Base-by-base conservation (phyloP, 2,797 vertebrate species). In the Kryptopterus vitreolus region DNA sequence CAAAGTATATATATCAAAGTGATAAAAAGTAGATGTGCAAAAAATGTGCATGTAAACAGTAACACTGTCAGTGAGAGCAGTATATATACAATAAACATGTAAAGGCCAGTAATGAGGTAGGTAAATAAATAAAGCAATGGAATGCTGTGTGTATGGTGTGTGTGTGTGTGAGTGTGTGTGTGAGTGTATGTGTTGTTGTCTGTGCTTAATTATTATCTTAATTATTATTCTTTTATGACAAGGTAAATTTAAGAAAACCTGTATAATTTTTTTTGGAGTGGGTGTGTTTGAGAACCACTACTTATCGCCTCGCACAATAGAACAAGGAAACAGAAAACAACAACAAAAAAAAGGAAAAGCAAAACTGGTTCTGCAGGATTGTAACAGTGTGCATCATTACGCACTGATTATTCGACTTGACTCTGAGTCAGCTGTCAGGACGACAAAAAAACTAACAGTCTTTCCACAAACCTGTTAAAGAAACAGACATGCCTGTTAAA, bases 391-490 rank as follows among this genome's bases (percentile, higher is more conserved):
- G 22, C 7, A 72, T 57, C 22, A 50, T 69, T 59, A 20, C 38
- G 46, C 38, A 62, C 8, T 62, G 58, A 61, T 61, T 76, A 38
- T 29, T 29, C 48, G 8, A 10, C 18, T 20, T 50, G 38, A 62
- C 35, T 31, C 10, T 48, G 18, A 22, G 18, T 29, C 73, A 76
- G 73, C 38, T 50, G 43, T 7, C 57, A 31, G 57, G 57, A 62
- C 38, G 61, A 76, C 73, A 76, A 10, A 48, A 50, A 76, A 62
- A 20, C 20, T 38, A 73, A 33, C 52, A 38, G 71, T 3, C 33
- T 35, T 53, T 29, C 3, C 61, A 11, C 38, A 48, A 48, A 29
- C 16, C 16, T 46, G 8, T 43, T 43, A 20, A 59, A 71, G 22
- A 24, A 6, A 43, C 8, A 43, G 7, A 43, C 38, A 43, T 43